Evolutionary conservation across 2,113 vertebrate species (phyloP), one percentile per base, ranked within the genome.

Genomic region (Echinops telfairi): DNA sequence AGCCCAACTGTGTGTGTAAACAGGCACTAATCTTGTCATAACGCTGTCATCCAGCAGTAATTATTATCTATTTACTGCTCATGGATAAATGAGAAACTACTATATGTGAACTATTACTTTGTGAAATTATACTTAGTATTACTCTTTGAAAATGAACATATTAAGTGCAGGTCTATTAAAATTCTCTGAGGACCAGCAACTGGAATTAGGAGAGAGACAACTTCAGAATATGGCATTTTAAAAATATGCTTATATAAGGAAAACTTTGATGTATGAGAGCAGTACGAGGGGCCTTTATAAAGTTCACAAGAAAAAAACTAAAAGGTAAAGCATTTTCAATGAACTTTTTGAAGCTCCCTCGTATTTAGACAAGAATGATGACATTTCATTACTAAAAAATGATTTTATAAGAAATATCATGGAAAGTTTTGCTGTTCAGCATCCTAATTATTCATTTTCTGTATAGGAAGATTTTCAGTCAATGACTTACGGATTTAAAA

Each of bases 401-500:
- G 43, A 82, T 80, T 94, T 89, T 90, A 23, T 88, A 84, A 92
- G 66, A 94, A 85, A 68, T 93, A 15, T 5, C 47, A 79, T 23
- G 25, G 83, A 84, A 53, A 11, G 3, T 95, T 92, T 94, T 90
- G 77, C 47, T 91, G 4, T 29, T 94, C n/a, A 88, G 53, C 29
- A 57, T 20, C 1, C 25, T 33, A n/a, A 92, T 84, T 88, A 81
- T 90, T 87, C 25, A 83, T 91, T 92, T 70, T 94, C 85, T 96
- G 4, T 97, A 77, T 92, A 99, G 99, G 99, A 99, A 98, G 99
- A 99, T 97, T 99, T 99, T 98, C 99, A 99, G 96, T 99, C 99
- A 80, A 99, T 99, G 99, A 99, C 99, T 6, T 99, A 99, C 0
- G 99, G 99, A 93, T 99, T 99, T 98, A 99, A 99, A 98, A 99